Base-by-base conservation (phyloP, 1,140 invertebrate genomes). In the Drosophila willistoni region DNA sequence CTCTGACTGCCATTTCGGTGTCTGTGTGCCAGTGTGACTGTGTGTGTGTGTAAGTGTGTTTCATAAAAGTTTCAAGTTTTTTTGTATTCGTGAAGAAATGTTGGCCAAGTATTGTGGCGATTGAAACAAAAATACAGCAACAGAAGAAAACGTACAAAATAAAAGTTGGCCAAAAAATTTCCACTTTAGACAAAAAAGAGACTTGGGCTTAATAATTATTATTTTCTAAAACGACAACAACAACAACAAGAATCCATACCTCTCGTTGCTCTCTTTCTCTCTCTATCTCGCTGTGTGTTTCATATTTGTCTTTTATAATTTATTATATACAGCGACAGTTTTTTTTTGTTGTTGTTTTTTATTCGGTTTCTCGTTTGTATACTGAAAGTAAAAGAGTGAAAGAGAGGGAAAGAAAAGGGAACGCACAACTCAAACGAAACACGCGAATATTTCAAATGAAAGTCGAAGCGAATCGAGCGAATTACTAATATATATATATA, bases 391-490 rank as follows among this genome's bases (percentile, higher is more conserved):
- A 66, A 64, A 64, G 54, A 56, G 42, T 41, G 64, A 67, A 56
- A 17, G 47, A 64, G 69, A 57, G 17, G 68, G 42, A 39, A 54
- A 44, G 67, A 39, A 19, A 64, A 59, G 76, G 25, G 60, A 81
- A 69, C 39, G 41, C 51, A 71, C 67, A 65, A 71, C 34, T 73
- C 70, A 77, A 73, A 44, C 68, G 72, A 68, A 87, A 71, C 81
- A 84, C 81, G 81, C 81, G 81, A 81, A 70, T 77, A 65, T 81
- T 77, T 69, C 71, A 77, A 82, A 81, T 71, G 77, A 82, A 79
- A 87, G 79, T 82, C 70, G 67, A 55, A 63, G 39, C 47, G 36
- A 44, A 62, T 65, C 69, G 73, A 67, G 68, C 77, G 74, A 78
- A 77, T 78, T 72, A 77, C 47, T 78, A 64, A 67, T 25, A 47